A percentile compares a stretch with the other conserved stretches of the same genome.
These are phyloP conservation scores for Formicarius rufipectus DNA, from an alignment of 2,113 vertebrate genomes.

Conservation along the genomic window DNA sequence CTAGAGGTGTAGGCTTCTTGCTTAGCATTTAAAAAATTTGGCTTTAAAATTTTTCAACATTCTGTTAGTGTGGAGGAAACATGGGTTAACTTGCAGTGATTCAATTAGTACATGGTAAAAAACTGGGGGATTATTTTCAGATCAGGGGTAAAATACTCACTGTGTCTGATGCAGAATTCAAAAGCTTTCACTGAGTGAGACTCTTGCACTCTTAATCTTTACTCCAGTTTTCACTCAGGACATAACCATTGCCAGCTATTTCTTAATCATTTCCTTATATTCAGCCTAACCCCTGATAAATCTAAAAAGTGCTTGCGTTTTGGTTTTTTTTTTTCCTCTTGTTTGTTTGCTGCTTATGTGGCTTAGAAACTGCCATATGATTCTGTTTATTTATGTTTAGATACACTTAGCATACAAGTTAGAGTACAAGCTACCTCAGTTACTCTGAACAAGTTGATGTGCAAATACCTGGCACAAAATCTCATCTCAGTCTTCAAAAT, in stretches of 20 bases:
- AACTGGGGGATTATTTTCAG: not conserved
- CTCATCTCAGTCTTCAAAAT: not conserved
- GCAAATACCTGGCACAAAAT: not conserved
- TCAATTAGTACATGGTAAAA: not conserved
- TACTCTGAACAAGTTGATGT: not conserved
- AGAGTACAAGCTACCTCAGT: not conserved
- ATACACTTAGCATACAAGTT: not conserved
- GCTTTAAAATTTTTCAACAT: not conserved
- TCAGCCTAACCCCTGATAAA: not conserved
- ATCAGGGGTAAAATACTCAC: not conserved
- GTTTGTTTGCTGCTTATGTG: not conserved
- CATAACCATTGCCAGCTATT: not conserved
- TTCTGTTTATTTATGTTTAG: not conserved
- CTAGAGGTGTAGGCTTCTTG: not conserved
- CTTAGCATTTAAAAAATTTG: not conserved
- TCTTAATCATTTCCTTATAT: conserved; percentile 55
- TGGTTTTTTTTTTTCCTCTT: not conserved
- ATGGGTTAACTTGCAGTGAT: not conserved
- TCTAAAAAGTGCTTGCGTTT: not conserved
- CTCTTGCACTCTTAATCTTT: conserved; percentile 1
- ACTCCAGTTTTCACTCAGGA: conserved; percentile 32
- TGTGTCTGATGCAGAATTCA: not conserved
- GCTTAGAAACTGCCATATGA: not conserved
- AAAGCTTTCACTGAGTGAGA: not conserved
- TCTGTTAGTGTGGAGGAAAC: not conserved